Evolutionary conservation across 2,113 vertebrate genomes (phyloP), one percentile per base, ranked within the genome.

Genomic region (Lamprotornis superbus): DNA sequence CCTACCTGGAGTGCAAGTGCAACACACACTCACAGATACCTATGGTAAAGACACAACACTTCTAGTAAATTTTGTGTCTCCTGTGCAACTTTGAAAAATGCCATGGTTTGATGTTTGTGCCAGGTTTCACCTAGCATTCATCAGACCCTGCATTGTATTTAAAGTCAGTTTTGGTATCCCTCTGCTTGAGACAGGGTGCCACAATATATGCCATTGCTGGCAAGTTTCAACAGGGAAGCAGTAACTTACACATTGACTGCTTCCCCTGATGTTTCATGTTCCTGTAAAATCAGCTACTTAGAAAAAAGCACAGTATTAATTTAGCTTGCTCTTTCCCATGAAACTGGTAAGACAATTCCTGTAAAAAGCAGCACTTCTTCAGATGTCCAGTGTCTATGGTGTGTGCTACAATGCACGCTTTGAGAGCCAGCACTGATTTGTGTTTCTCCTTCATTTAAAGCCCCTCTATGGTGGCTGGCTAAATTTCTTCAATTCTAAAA

Each of bases 241-340:
- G 61, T 60, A 77, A 94, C 92, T 95, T 96, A 71, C 12, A 44
- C 69, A 52, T 37, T 57, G 53, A 70, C 83, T 92, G 71, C 89
- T 97, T 82, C 76, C 91, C 60, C 40, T 55, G 74, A 73, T 33
- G 65, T 59, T 94, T 90, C 77, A 53, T 80, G 39, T 85, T 96
- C 68, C 64, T 93, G 74, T 95, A 95, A 95, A 96, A 90, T 93
- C 88, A 96, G 50, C 33, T 68, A 56, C 75, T 93, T 76, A 57
- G 40, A 31, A 68, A 91, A 77, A 50, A 49, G 4, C 40, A 6
- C 53, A 44, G 21, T 42, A 69, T 88, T 91, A 80, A 47, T 81
- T 94, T 64, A 71, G 63, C 64, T 91, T 90, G 78, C 63, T 93
- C 73, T 82, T 74, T 93, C 89, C 87, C 39, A 83, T 89, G 61